phyloP scores from a whole-genome alignment of 2,888 invertebrate species.

The Tenthredo distinguenda region DNA sequence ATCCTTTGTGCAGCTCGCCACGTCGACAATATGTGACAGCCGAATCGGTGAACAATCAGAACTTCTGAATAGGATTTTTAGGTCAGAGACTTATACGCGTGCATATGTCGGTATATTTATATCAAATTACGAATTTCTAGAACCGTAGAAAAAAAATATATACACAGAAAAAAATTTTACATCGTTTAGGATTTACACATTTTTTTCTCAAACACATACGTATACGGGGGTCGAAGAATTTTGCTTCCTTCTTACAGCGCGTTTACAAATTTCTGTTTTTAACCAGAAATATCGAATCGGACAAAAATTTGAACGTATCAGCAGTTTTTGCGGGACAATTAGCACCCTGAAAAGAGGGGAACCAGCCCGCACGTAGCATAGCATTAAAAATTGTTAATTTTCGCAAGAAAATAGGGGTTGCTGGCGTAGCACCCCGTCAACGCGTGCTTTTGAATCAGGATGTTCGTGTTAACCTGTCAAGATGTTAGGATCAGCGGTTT shows the following conservation, averaged over 20 bases:
- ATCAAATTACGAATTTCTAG: not conserved
- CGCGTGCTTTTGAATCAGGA: conserved; percentile 7
- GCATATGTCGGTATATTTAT: not conserved
- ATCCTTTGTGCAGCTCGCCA: conserved; percentile 19
- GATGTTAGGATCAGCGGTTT: not conserved
- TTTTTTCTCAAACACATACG: not conserved
- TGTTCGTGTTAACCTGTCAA: conserved; percentile 6
- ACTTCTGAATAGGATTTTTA: conserved; percentile 21
- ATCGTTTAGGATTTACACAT: not conserved
- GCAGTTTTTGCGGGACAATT: not conserved
- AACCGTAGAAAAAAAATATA: not conserved
- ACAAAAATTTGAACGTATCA: not conserved
- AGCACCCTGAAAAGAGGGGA: not conserved
- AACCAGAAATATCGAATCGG: not conserved
- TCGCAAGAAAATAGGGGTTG: not conserved
- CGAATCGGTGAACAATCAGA: conserved; percentile 36
- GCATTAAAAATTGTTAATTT: not conserved
- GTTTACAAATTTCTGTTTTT: not conserved
- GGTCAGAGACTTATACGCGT: not conserved
- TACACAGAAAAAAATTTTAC: not conserved
- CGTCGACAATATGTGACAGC: conserved; percentile 36
- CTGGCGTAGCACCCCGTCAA: not conserved
- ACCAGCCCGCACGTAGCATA: not conserved
- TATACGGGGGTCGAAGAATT: no score
- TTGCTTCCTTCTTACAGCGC: no score